Conservation (phyloP, 2,113 vertebrate species). For the Stegostoma tigrinum region DNA sequence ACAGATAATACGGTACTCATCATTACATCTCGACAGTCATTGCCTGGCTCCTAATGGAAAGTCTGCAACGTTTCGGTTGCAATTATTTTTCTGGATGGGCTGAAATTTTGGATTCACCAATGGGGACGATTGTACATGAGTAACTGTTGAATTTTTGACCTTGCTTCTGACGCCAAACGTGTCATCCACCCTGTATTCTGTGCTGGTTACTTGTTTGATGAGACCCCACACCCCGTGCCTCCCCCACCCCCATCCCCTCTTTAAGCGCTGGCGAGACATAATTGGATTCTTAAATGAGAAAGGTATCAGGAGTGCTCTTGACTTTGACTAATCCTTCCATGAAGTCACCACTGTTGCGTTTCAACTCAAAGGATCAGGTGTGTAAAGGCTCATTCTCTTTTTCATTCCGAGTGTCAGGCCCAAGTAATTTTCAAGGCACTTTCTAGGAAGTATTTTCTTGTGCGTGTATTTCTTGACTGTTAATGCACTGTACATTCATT, state of each 20-base stretch:
- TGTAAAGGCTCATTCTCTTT: not conserved
- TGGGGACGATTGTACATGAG: not conserved
- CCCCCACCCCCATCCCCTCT: too few species aligned
- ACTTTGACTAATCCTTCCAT: not conserved
- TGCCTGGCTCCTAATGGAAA: not conserved
- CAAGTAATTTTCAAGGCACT: not conserved
- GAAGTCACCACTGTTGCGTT: not conserved
- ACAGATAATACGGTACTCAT: conserved; percentile 5
- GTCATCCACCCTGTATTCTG: not conserved
- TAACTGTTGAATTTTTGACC: not conserved
- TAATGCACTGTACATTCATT: not conserved
- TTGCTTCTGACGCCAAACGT: not conserved
- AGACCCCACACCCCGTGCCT: too few species aligned
- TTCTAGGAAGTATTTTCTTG: not conserved
- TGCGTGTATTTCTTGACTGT: not conserved
- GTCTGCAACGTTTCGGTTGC: not conserved
- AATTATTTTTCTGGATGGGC: not conserved
- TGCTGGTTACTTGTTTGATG: not conserved
- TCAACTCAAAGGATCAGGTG: not conserved
- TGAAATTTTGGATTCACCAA: not conserved
- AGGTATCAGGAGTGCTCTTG: not conserved
- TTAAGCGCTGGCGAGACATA: not conserved
- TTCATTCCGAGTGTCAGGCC: not conserved
- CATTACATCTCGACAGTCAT: not conserved
- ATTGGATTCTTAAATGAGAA: too few species aligned